phyloP scores from a whole-genome alignment of 2,113 vertebrate species.

The Gymnorhina tibicen region DNA sequence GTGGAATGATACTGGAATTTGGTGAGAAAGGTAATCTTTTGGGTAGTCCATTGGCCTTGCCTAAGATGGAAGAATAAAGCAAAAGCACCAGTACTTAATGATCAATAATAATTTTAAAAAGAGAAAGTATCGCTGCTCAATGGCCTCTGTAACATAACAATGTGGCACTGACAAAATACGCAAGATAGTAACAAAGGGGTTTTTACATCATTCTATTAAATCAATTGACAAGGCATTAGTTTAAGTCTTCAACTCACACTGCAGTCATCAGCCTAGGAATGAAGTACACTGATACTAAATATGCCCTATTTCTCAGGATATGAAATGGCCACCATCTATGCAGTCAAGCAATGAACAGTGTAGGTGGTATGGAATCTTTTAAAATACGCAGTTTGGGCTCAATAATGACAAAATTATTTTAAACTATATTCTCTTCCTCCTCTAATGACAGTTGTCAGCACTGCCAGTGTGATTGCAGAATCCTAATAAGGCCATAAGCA shows the following conservation, averaged over 20 bases:
- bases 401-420: not conserved
- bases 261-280: not conserved
- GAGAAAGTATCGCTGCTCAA: not conserved
- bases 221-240: not conserved
- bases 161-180: not conserved
- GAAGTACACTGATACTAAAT: not conserved
- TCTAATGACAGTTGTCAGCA: not conserved
- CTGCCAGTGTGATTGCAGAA: not conserved
- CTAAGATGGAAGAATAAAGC: slow-evolving; percentile 68
- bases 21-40: slow-evolving; percentile 87
- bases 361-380: not conserved
- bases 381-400: not conserved
- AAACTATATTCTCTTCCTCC: not conserved
- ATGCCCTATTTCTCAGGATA: not conserved
- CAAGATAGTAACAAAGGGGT: not conserved
- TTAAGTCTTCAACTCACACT: not conserved
- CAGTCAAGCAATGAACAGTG: not conserved
- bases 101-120: not conserved
- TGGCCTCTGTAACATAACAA: not conserved
- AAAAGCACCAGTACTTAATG: not conserved
- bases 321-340: not conserved
- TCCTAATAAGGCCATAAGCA: not conserved
- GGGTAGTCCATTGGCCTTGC: slow-evolving; percentile 93
- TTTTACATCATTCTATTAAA: not conserved
- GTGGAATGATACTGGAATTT: slow-evolving; percentile 95